Evolutionary conservation across 2,888 invertebrate genomes (phyloP).

Genomic region (Hypomecis atomaria): DNA sequence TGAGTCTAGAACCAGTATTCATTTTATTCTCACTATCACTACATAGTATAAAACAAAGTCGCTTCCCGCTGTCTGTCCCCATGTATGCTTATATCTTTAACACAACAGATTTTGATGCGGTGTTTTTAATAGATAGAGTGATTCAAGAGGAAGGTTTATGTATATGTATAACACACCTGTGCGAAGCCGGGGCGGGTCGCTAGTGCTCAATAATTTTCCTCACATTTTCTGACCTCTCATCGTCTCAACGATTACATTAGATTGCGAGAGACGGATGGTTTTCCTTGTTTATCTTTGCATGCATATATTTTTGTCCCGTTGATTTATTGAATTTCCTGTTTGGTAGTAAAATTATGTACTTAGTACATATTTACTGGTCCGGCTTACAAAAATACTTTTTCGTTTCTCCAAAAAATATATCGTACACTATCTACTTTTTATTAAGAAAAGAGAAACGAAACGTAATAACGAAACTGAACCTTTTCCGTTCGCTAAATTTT

Average conservation of each 20-base stretch:
- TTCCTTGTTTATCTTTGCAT: slow-evolving; percentile 30
- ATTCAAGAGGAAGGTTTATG: no score
- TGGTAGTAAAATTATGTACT: neutral
- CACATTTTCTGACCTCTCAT: slow-evolving; percentile 39
- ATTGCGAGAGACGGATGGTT: slow-evolving; percentile 27
- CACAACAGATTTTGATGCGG: no score
- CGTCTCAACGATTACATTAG: slow-evolving; percentile 33
- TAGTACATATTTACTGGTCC: neutral
- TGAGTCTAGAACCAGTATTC: slow-evolving; percentile 26
- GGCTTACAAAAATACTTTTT: slow-evolving; percentile 9
- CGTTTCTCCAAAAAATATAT: neutral
- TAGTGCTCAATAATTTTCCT: slow-evolving; percentile 34
- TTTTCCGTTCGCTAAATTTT: slow-evolving; percentile 8
- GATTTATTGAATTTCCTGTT: slow-evolving; percentile 22
- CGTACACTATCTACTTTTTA: neutral
- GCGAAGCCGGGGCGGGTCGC: no score
- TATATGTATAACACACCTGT: no score
- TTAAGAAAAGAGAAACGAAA: neutral
- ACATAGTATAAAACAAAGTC: no score
- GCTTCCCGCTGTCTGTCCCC: no score
- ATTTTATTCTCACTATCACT: slow-evolving; percentile 37
- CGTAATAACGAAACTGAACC: neutral
- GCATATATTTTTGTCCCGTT: slow-evolving; percentile 10
- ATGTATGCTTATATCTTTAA: no score
- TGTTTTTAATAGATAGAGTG: no score